Conservation (phyloP, 2,888 invertebrate genomes). For the Keiferia lycopersicella region DNA sequence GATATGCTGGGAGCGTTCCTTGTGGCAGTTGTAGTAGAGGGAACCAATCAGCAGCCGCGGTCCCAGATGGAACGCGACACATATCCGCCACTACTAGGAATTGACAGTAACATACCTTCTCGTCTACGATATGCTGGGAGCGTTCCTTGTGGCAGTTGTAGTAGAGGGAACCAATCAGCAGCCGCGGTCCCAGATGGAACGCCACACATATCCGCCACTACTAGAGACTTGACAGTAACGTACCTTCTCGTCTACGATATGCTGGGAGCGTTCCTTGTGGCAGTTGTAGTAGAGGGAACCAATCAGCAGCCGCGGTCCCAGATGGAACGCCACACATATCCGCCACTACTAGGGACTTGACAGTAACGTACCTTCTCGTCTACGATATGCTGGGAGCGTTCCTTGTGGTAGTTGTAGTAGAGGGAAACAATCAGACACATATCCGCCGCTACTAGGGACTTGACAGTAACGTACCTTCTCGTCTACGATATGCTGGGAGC, state of each 20-base stretch:
- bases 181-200: too few relatives aligned
- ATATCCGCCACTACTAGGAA: constrained; percentile 86
- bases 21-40: constrained; percentile 91
- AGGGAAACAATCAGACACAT: constrained; percentile 94
- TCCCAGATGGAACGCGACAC: constrained; percentile 94
- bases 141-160: constrained; percentile 1
- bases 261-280: not conserved
- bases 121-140: too few relatives aligned
- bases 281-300: not conserved
- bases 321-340: too few relatives aligned
- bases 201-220: too few relatives aligned
- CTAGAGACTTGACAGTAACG: too few relatives aligned
- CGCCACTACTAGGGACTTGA: too few relatives aligned
- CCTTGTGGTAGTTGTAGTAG: constrained; percentile 90
- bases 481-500: too few relatives aligned
- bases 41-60: constrained; percentile 94
- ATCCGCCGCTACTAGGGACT: constrained; percentile 85
- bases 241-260: too few relatives aligned
- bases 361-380: constrained; percentile 68
- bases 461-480: too few relatives aligned
- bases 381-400: constrained; percentile 82
- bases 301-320: too few relatives aligned
- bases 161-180: not conserved
- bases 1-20: constrained; percentile 83
- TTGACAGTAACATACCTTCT: too few relatives aligned